Evolutionary conservation across 2,888 invertebrate genomes (phyloP).

Genomic region (Eilema griseolum): DNA sequence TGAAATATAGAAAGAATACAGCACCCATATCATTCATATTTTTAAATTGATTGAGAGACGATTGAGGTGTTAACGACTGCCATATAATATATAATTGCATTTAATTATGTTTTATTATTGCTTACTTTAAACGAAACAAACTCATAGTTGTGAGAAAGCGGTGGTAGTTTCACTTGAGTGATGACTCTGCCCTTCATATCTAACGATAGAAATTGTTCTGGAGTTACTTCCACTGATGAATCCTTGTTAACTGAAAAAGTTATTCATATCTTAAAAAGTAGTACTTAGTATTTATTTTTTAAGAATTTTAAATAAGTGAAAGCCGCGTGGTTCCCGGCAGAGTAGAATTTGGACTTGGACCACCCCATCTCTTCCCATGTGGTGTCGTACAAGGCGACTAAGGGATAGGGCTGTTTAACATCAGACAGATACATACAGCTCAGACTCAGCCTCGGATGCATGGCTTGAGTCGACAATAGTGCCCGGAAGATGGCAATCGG

Average conservation of each 20-base stretch:
- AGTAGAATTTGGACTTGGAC: too few relatives aligned
- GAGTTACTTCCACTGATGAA: conserved; percentile 56
- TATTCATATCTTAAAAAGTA: conserved; percentile 8
- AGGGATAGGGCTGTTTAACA: too few relatives aligned
- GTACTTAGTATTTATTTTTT: too few relatives aligned
- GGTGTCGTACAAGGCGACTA: too few relatives aligned
- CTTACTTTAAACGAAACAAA: conserved; percentile 70
- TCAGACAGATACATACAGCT: too few relatives aligned
- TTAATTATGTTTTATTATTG: not conserved
- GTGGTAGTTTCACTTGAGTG: conserved; percentile 66
- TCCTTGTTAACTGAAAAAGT: conserved; percentile 49
- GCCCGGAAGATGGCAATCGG: too few relatives aligned
- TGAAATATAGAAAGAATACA: not conserved
- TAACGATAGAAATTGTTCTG: conserved; percentile 64
- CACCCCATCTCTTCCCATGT: too few relatives aligned
- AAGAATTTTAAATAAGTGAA: too few relatives aligned
- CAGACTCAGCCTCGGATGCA: too few relatives aligned
- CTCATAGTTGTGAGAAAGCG: conserved; percentile 58
- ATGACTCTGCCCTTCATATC: conserved; percentile 72
- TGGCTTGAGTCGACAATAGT: too few relatives aligned
- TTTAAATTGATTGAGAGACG: not conserved
- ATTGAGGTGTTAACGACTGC: not conserved
- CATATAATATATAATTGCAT: not conserved
- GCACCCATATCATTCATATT: not conserved
- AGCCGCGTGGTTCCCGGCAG: too few relatives aligned